Conservation (phyloP, 2,888 invertebrate species). For the Polymixis lichenea region DNA sequence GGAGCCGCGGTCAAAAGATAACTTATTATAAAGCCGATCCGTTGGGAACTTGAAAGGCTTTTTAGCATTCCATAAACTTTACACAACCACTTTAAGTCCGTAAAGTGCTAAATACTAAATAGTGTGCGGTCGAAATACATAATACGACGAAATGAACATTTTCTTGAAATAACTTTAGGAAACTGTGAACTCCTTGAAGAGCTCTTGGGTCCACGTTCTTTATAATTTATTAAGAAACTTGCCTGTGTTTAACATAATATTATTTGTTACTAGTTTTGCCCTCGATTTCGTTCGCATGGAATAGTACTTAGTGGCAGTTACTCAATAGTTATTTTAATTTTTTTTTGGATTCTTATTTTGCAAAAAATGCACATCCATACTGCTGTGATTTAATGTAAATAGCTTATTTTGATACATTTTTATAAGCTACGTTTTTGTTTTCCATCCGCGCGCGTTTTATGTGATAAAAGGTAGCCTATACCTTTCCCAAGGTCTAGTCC, state of each 20-base stretch:
- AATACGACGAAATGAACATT: conserved; percentile 18
- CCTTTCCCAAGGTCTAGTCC: no score
- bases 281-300: no score
- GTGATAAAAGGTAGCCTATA: no score
- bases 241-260: background rate
- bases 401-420: no score
- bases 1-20: background rate
- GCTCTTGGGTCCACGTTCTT: background rate
- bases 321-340: no score
- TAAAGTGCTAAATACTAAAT: conserved; percentile 31
- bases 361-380: no score
- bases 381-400: no score
- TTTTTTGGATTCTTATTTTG: no score
- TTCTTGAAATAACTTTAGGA: conserved; percentile 3
- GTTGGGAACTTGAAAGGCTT: background rate
- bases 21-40: background rate
- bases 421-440: no score
- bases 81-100: conserved; percentile 3
- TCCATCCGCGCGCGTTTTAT: no score
- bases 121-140: conserved; percentile 19
- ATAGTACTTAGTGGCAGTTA: no score
- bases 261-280: background rate
- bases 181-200: conserved; percentile 8
- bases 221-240: background rate
- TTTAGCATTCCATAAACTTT: background rate